Evolutionary conservation across 2,797 vertebrate species (phyloP), one percentile per base, ranked within the genome.

Genomic region (Lates japonicus): DNA sequence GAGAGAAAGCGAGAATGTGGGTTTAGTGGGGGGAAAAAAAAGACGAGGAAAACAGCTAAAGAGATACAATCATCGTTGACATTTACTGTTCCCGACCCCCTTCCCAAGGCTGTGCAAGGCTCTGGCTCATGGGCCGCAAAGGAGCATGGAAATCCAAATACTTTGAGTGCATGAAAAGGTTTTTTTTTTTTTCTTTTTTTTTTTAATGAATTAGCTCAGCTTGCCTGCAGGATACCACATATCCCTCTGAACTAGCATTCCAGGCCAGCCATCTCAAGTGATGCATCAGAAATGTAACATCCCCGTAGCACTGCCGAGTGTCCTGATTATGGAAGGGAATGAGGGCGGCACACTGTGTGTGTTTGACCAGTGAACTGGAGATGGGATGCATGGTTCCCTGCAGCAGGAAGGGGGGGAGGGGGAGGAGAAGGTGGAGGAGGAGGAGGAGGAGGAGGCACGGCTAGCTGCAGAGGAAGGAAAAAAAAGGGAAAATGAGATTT

Each of bases 201-300:
- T 55, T 72, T 66, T 69, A 55, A 80, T 85, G 84, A 92, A 91
- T 90, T 83, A 92, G 78, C 82, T 58, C 19, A 63, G 66, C 14
- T 55, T 85, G 91, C 84, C 91, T 85, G 74, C 81, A 92, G 91
- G 88, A 93, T 13, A 82, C 63, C 76, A 70, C 76, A 59, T 74
- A 77, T 87, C 81, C 84, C 82, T 87, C 87, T 88, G 87, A 89
- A 90, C 81, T 81, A 87, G 86, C 81, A 88, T 92, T 92, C 81
- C 88, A 90, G 89, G 91, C 87, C 92, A 94, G 85, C 73, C 90
- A 88, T 94, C 91, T 93, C 91, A 89, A 94, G 92, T 86, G 90
- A 94, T 93, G 94, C 93, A 89, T 93, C 90, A 90, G 91, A 93
- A 93, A 94, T 93, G 90, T 88, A 92, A 91, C 86, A 90, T 94